phyloP scores from a whole-genome alignment of 2,113 vertebrate species.

The Tupaia chinensis region DNA sequence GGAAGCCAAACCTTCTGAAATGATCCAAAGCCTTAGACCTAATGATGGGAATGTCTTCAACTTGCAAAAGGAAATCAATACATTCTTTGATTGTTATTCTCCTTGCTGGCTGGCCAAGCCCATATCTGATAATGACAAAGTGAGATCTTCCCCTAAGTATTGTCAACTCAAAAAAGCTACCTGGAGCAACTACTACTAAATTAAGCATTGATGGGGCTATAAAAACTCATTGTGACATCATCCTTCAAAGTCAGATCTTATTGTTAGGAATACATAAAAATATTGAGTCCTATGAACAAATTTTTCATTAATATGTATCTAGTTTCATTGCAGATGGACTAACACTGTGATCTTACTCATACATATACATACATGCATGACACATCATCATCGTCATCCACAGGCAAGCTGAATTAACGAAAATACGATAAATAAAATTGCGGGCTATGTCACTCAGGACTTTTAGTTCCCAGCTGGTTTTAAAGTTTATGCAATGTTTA shows the following conservation, averaged over 20 bases:
- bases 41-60: conserved; percentile 51
- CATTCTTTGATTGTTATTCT: conserved; percentile 52
- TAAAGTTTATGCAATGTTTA: conserved; percentile 6
- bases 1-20: conserved; percentile 45
- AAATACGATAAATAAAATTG: background rate
- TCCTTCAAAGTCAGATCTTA: conserved; percentile 66
- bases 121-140: conserved; percentile 56
- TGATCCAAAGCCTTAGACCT: conserved; percentile 1
- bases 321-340: conserved; percentile 24
- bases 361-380: background rate
- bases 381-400: background rate
- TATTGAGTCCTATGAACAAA: conserved; percentile 48
- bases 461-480: background rate
- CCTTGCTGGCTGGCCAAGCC: background rate
- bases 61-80: conserved; percentile 62
- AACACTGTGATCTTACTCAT: background rate
- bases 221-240: conserved; percentile 48
- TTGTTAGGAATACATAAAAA: conserved; percentile 54
- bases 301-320: conserved; percentile 61
- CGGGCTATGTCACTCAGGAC: background rate
- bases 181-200: conserved; percentile 6
- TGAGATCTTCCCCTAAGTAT: conserved; percentile 11
- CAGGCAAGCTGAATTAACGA: background rate
- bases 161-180: conserved; percentile 55
- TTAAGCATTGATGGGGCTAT: conserved; percentile 52